Evolutionary conservation across 2,113 vertebrate species (phyloP).

Genomic region (Myxocyprinus asiaticus): DNA sequence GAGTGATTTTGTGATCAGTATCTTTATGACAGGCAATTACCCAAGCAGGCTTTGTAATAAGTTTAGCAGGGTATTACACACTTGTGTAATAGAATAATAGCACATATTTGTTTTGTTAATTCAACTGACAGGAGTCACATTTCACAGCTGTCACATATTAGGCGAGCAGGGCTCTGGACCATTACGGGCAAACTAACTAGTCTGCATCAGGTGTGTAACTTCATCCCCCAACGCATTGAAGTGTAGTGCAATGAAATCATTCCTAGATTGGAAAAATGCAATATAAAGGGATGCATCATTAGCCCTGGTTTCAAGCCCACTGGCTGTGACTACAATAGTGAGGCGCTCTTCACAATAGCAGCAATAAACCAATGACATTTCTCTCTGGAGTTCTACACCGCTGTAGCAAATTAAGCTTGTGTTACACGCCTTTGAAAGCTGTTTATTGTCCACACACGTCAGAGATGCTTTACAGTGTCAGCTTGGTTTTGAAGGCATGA

Average conservation of each 20-base stretch:
- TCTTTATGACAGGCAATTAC: slow-evolving; percentile 27
- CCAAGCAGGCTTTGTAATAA: slow-evolving; percentile 26
- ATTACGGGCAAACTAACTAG: slow-evolving; percentile 8
- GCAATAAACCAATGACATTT: slow-evolving; percentile 52
- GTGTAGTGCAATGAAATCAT: slow-evolving; percentile 37
- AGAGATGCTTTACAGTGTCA: slow-evolving; percentile 17
- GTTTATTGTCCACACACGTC: slow-evolving; percentile 52
- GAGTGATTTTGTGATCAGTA: slow-evolving; percentile 12
- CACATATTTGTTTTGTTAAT: slow-evolving; percentile 32
- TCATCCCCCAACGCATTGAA: slow-evolving; percentile 1
- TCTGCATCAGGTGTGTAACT: slow-evolving; percentile 10
- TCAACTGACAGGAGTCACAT: slow-evolving; percentile 32
- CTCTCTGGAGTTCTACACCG: slow-evolving; percentile 45
- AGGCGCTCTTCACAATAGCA: slow-evolving; percentile 59
- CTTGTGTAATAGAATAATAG: slow-evolving; percentile 11
- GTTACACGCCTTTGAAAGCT: slow-evolving; percentile 35
- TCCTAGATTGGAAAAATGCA: slow-evolving; percentile 24
- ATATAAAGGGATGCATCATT: slow-evolving; percentile 55
- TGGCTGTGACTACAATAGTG: slow-evolving; percentile 54
- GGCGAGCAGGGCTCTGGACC: background rate
- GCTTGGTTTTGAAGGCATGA: slow-evolving; percentile 17
- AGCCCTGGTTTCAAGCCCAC: slow-evolving; percentile 55
- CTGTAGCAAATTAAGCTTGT: slow-evolving; percentile 55
- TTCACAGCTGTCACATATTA: slow-evolving; percentile 10
- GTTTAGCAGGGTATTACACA: background rate